Percentiles rank a stretch among this genome's conserved stretches.
Evolutionary conservation across 2,888 invertebrate genomes (phyloP).

Genomic region (Agonopterix alstromeriana): DNA sequence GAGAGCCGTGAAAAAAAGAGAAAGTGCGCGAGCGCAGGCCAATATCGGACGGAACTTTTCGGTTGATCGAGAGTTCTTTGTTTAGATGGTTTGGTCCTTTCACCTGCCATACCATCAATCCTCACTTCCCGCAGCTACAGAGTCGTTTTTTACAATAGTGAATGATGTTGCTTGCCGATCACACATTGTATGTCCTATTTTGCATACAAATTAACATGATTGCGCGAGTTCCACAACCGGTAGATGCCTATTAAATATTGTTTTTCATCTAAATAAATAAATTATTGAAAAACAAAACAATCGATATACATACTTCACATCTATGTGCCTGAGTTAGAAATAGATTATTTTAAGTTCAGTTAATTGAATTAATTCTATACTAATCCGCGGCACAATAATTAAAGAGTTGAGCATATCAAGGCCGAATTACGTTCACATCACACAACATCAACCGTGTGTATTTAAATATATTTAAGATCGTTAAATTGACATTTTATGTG

Average conservation of each 20-base stretch:
- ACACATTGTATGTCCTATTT: no score
- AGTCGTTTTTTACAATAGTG: no score
- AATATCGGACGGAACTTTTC: conserved; percentile 46
- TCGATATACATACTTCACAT: no score
- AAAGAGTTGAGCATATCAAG: conserved; percentile 1
- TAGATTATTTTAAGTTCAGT: neutral
- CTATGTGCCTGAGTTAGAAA: no score
- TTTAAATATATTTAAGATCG: conserved; percentile 5
- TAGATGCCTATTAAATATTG: neutral
- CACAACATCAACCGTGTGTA: neutral
- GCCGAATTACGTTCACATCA: neutral
- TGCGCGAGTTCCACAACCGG: neutral
- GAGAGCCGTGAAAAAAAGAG: conserved; percentile 47
- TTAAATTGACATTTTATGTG: conserved; percentile 4
- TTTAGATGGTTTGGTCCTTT: conserved; percentile 40
- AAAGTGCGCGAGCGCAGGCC: conserved; percentile 55
- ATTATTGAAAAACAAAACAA: no score
- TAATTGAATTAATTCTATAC: neutral
- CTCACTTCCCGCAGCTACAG: no score
- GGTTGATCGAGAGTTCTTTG: conserved; percentile 53
- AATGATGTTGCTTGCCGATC: no score
- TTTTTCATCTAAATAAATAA: neutral
- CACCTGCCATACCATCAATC: conserved; percentile 21
- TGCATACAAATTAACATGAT: no score
- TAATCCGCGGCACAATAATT: neutral